Base-by-base conservation (phyloP, 1,140 invertebrate genomes). In the Varroa destructor region DNA sequence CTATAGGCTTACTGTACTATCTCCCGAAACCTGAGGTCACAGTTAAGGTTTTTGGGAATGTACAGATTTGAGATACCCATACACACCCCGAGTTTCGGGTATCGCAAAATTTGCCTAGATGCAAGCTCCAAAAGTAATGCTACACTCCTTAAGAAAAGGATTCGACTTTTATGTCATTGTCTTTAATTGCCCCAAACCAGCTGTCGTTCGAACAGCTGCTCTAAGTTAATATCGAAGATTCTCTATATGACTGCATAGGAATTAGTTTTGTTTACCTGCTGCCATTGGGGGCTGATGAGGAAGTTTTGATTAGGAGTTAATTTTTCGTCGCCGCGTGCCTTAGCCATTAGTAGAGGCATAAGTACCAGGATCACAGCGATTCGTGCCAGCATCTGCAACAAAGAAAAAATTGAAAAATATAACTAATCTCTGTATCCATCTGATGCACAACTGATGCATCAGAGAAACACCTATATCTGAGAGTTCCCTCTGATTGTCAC, bases 301-400 rank as follows among this genome's bases (percentile, higher is more conserved):
- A 25, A 67, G 37, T 40, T 67, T 67, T 40, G 61, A 43, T 36
- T 37, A 37, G 25, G 57, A 3, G 46, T 12, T 14, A 46, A 40
- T 40, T 37, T 12, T 14, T 67, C 61, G 12, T 67, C 61, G 46
- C 12, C 61, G 61, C 61, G 40, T 5, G 46, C 36, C 36, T 67
- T 67, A 12, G 40, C 46, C 36, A 46, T 46, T 37, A 67, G 40
- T 12, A 67, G 61, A 12, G 61, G 46, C 46, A 51, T 8, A 8
- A 51, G 40, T 37, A 40, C 61, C 61, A 67, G 61, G 3, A 67
- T 12, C 12, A 67, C 40, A 14, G 46, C 12, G 46, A 67, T 37
- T 40, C 61, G 61, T 43, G 61, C 12, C 40, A 67, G 61, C 61
- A 67, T 67, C 61, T 67, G 61, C 12, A 67, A 67, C 37, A 37